A percentile compares a stretch with the other conserved stretches of the same genome.
These are phyloP conservation scores for Pygathrix nemaeus DNA, from an alignment of 2,113 vertebrate species.

Conservation along the genomic window DNA sequence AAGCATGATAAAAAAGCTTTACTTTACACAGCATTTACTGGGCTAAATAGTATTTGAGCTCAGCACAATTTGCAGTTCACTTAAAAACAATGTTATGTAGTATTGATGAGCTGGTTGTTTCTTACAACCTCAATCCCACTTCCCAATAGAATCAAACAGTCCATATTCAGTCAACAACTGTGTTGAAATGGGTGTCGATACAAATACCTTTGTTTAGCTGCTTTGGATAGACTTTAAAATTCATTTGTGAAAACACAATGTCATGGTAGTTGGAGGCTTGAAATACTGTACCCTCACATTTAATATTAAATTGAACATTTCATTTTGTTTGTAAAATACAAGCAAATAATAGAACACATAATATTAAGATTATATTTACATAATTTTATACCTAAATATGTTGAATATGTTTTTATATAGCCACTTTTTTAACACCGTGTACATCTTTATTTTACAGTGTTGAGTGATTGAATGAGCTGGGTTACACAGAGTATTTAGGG, in stretches of 20 bases:
- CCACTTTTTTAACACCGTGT: neutral
- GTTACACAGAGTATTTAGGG: neutral
- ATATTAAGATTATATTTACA: neutral
- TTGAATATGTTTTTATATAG: neutral
- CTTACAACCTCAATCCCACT: neutral
- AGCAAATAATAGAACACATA: neutral
- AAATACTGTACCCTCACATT: neutral
- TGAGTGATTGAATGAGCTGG: neutral
- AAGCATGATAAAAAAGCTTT: neutral
- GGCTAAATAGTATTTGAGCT: conserved; percentile 11
- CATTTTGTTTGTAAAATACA: neutral
- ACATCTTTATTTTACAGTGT: neutral
- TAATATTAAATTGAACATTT: neutral
- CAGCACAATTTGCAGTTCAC: conserved; percentile 15
- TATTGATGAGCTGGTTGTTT: conserved; percentile 20
- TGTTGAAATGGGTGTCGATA: neutral
- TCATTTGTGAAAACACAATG: neutral
- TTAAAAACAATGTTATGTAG: neutral
- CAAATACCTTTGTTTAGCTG: neutral
- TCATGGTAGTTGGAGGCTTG: neutral
- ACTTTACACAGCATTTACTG: conserved; percentile 35
- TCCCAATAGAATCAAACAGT: conserved; percentile 1
- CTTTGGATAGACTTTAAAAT: conserved; percentile 8
- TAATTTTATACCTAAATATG: neutral
- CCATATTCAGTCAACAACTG: neutral